Conservation (phyloP, 2,113 vertebrate species). For the Festucalex cinctus region DNA sequence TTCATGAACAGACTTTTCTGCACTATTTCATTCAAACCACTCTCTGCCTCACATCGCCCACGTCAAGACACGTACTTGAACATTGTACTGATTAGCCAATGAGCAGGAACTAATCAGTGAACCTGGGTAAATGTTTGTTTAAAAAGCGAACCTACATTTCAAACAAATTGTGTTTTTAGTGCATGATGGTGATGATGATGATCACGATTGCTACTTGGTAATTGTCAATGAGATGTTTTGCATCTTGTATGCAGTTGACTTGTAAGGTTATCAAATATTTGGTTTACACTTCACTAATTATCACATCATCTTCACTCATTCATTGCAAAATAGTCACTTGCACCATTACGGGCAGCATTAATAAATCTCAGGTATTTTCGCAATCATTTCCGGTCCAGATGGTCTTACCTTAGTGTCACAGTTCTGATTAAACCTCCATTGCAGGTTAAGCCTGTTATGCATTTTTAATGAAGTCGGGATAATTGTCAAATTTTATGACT, state of each 20-base stretch:
- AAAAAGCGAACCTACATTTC: not conserved
- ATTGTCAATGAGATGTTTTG: not conserved
- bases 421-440: constrained; percentile 85
- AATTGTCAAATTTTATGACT: constrained; percentile 92
- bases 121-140: not conserved
- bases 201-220: not conserved
- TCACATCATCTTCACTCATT: constrained; percentile 27
- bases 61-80: too few relatives aligned
- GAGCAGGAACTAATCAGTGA: constrained; percentile 11
- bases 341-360: constrained; percentile 66
- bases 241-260: not conserved
- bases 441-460: constrained; percentile 79
- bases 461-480: constrained; percentile 92
- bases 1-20: too few relatives aligned
- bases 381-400: constrained; percentile 74
- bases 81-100: constrained; percentile 13
- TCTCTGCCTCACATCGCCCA: not conserved
- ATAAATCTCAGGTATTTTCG: constrained; percentile 74
- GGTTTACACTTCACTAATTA: constrained; percentile 25
- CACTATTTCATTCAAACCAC: not conserved
- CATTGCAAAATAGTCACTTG: constrained; percentile 47
- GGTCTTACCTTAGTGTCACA: constrained; percentile 74
- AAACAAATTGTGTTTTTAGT: not conserved
- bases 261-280: constrained; percentile 29
- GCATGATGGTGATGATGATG: not conserved